A percentile compares a stretch with the other conserved stretches of the same genome.
Conservation (phyloP, 2,113 vertebrate species). For the Esox niger region DNA sequence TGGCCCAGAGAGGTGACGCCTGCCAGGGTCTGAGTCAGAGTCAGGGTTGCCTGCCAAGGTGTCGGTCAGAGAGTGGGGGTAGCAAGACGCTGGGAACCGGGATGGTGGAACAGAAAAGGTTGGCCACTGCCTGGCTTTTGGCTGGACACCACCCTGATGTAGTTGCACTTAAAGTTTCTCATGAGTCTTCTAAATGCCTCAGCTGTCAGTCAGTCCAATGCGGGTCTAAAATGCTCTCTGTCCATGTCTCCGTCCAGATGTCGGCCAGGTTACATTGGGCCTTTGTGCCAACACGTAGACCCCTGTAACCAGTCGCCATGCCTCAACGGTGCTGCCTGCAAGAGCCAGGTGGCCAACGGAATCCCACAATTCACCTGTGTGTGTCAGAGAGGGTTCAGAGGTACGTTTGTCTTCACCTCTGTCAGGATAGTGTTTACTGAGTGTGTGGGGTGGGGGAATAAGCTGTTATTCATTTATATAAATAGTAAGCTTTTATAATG, state of each 20-base stretch:
- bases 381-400: slow-evolving; percentile 87
- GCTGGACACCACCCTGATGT: slow-evolving; percentile 5
- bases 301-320: slow-evolving; percentile 85
- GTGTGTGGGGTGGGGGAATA: background rate
- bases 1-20: slow-evolving; percentile 18
- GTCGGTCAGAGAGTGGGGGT: slow-evolving; percentile 29
- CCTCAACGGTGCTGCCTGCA: slow-evolving; percentile 82
- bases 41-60: slow-evolving; percentile 26
- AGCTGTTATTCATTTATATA: background rate
- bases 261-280: slow-evolving; percentile 81
- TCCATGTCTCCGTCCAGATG: slow-evolving; percentile 71
- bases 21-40: slow-evolving; percentile 37
- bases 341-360: slow-evolving; percentile 77
- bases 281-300: slow-evolving; percentile 81
- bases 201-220: slow-evolving; percentile 17
- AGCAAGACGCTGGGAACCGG: slow-evolving; percentile 21
- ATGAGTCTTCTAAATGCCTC: background rate
- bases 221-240: slow-evolving; percentile 15
- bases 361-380: slow-evolving; percentile 81
- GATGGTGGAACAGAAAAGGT: no score
- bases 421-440: slow-evolving; percentile 1
- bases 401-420: slow-evolving; percentile 52
- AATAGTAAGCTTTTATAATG: no score
- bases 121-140: slow-evolving; percentile 8
- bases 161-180: slow-evolving; percentile 11